Base-by-base conservation (phyloP, 2,888 invertebrate genomes). In the Eristalis arbustorum region DNA sequence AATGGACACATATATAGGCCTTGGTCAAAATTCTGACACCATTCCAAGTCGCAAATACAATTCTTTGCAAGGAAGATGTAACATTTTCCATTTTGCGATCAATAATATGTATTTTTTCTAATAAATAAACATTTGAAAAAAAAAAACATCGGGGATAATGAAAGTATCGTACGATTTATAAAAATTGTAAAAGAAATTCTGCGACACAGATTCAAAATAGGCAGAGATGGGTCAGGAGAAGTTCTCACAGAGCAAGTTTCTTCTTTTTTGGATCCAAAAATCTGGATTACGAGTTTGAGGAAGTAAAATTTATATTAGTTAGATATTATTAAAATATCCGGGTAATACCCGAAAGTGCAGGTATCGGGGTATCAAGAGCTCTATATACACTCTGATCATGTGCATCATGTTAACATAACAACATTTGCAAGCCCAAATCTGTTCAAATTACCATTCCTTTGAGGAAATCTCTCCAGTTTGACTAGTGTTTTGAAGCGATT, bases 21-120 rank as follows among this genome's bases (percentile, higher is more conserved):
- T 2, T 25, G 25, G 25, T 25, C 1, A 3, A 25, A 25, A 25
- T 25, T 3, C 3, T 25, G 25, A 22, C 23, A 13, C 42, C 22
- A 1, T 34, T 40, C 13, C 10, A 66, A 66, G 18, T 11, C 14
- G 13, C 72, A 63, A 72, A n/a, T 63, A 23, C 42, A 49, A 62
- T 62, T 25, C 72, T 71, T 49, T 72, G 72, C 23, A 25, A 62
- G 25, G 62, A 72, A 22, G 40, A 49, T 22, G 22, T 63, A 49
- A 72, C 72, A 18, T n/a, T 72, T 49, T 72, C 62, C 28, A 72
- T 63, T 63, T 31, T 63, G 11, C 72, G 62, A 63, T 63, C 63
- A 14, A 42, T 72, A n/a, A n/a, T n/a, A n/a, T n/a, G n/a, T 22
- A 72, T 72, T 0, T 63, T 14, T 63, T 13, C 25, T 25, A 25